phyloP scores from a whole-genome alignment of 1,140 invertebrate species.

The Drosophila arawakana region DNA sequence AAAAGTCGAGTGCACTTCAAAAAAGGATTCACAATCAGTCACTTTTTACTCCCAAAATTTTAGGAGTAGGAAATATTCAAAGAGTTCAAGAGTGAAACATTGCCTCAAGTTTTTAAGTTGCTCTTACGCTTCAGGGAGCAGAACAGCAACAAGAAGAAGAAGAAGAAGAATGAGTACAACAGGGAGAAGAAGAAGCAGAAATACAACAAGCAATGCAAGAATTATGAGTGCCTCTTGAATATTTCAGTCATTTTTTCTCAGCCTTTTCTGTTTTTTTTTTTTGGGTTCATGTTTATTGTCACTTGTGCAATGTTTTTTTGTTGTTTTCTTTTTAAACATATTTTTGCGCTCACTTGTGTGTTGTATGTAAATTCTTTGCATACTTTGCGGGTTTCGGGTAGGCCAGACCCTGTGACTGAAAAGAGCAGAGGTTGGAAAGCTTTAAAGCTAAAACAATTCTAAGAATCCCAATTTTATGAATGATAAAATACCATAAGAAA shows the following conservation, averaged over 20 bases:
- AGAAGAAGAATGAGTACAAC: constrained; percentile 4
- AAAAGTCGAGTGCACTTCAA: constrained; percentile 1
- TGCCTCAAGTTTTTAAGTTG: constrained; percentile 49
- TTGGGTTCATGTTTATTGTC: constrained; percentile 61
- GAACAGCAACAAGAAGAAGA: constrained; percentile 18
- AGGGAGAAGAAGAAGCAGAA: background rate
- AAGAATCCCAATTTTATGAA: too few relatives aligned
- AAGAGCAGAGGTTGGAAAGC: too few relatives aligned
- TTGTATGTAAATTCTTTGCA: constrained; percentile 33
- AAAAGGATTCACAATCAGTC: constrained; percentile 13
- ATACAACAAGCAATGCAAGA: constrained; percentile 22
- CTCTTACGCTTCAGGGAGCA: constrained; percentile 51
- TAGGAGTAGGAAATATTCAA: constrained; percentile 1
- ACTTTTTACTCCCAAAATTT: background rate
- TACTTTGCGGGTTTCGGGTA: constrained; percentile 5
- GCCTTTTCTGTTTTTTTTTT: constrained; percentile 34
- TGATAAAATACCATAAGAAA: too few relatives aligned
- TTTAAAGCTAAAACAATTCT: too few relatives aligned
- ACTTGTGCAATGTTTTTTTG: constrained; percentile 47
- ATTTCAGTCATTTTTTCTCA: constrained; percentile 51
- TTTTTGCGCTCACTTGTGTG: constrained; percentile 2
- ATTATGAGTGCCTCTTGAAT: constrained; percentile 71
- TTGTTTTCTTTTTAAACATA: background rate
- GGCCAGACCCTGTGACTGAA: too few relatives aligned
- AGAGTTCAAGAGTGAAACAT: constrained; percentile 9